Evolutionary conservation across 92 coral and sea anemone species (phyloP), one percentile per base, ranked within the genome.

Genomic region (Metridium senile): DNA sequence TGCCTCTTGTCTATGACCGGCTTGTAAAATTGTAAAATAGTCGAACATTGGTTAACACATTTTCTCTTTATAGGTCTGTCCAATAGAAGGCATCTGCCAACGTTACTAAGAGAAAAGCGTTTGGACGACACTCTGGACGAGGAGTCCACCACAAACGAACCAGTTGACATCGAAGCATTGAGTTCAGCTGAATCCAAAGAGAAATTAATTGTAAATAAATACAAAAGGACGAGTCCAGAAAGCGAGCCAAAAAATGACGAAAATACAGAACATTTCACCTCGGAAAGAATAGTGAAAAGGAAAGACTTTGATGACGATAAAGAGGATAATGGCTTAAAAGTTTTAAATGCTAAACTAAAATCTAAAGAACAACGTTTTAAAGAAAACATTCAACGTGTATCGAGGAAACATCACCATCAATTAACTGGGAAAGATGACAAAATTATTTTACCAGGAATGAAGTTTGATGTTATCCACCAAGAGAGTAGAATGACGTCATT

Each of bases 31-130:
- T n/a, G n/a, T n/a, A n/a, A n/a, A n/a, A n/a, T n/a, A n/a, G n/a
- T n/a, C n/a, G n/a, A n/a, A n/a, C n/a, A n/a, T n/a, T n/a, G n/a
- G n/a, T n/a, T n/a, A n/a, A n/a, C n/a, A n/a, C n/a, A n/a, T n/a
- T n/a, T n/a, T n/a, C n/a, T n/a, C n/a, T n/a, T n/a, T 26, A 30
- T 57, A 77, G 82, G 82, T 19, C 35, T 77, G 10, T 77, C 82
- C 2, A 6, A 31, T 8, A 74, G 65, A 29, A 77, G 51, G 23
- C 49, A 77, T 21, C 53, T 77, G 22, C 82, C 82, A 8, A 26
- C 82, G 7, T 34, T 77, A 25, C 16, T 67, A 16, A 19, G 82
- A 54, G 74, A 65, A 68, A 77, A 77, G 46, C 82, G 82, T 26
- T 59, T 77, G 9, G 82, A 67, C n/a, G n/a, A n/a, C 43, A 47